Evolutionary conservation across 2,113 vertebrate genomes (phyloP).

Genomic region (Alethe diademata): DNA sequence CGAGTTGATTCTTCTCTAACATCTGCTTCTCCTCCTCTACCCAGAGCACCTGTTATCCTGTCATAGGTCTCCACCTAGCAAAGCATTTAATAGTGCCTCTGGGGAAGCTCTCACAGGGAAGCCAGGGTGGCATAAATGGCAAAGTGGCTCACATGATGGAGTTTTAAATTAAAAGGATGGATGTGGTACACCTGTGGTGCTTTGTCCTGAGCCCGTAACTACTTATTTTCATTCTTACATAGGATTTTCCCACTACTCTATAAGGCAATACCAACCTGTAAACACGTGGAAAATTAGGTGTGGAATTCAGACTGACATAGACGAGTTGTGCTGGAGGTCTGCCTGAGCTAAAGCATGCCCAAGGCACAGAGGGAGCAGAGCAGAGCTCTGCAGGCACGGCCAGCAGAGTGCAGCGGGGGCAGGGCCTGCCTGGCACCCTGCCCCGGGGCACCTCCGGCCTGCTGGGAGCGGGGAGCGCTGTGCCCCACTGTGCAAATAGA

Average conservation of each 20-base stretch:
- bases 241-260: neutral
- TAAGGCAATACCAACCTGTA: neutral
- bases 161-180: neutral
- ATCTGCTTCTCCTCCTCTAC: neutral
- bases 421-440: neutral
- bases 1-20: neutral
- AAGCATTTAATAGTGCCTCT: neutral
- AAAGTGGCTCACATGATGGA: neutral
- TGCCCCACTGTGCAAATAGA: accelerated
- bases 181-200: accelerated
- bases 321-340: neutral
- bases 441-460: accelerated
- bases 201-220: neutral
- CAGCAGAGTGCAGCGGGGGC: accelerated
- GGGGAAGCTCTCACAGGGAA: neutral
- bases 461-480: accelerated
- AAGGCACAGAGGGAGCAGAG: accelerated
- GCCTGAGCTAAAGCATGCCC: accelerated
- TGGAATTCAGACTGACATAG: neutral
- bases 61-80: neutral
- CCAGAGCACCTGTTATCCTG: neutral
- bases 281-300: neutral
- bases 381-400: neutral
- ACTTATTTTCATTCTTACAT: neutral
- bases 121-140: neutral